Base-by-base conservation (phyloP, 2,797 vertebrate genomes). In the Melanotaenia maccullochi region DNA sequence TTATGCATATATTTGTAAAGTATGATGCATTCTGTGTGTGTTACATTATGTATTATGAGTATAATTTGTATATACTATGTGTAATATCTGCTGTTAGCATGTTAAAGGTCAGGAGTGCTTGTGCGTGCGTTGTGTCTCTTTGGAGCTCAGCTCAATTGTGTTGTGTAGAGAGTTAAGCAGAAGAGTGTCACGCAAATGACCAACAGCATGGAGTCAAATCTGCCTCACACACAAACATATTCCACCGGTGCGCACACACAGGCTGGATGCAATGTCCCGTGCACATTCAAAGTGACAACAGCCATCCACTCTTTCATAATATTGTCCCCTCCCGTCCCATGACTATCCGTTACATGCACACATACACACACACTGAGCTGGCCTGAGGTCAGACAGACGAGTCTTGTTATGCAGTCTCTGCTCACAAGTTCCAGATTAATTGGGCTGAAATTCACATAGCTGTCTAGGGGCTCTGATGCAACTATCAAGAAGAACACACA, bases 391-490 rank as follows among this genome's bases (percentile, higher is more conserved):
- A 84, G 80, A 84, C 87, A 81, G 81, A 81, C 70, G 13, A 84
- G 81, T 79, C 79, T 87, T 85, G 87, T 89, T 89, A 85, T 87
- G 83, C 68, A 82, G 81, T 70, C 81, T 76, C 75, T 71, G 85
- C 83, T 89, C 86, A 87, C 73, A 88, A 90, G 73, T 85, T 84
- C 73, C 74, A 85, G 52, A 91, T 90, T 93, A 92, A 92, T 91
- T 90, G 88, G 92, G 81, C 86, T 91, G 87, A 88, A 90, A 87
- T 84, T 83, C 83, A 85, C 77, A 86, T 76, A 58, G 76, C 85
- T 90, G 85, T 92, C 89, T 82, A 68, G 85, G 70, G 83, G 87
- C 83, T 82, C 75, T 86, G 87, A 86, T 75, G 85, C 90, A 91
- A 90, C 86, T 80, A 85, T 73, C 82, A 85, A 84, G 82, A 75